These are phyloP conservation scores for Chlorocebus sabaeus DNA, from an alignment of 2,113 vertebrate genomes.

Conservation along the genomic window DNA sequence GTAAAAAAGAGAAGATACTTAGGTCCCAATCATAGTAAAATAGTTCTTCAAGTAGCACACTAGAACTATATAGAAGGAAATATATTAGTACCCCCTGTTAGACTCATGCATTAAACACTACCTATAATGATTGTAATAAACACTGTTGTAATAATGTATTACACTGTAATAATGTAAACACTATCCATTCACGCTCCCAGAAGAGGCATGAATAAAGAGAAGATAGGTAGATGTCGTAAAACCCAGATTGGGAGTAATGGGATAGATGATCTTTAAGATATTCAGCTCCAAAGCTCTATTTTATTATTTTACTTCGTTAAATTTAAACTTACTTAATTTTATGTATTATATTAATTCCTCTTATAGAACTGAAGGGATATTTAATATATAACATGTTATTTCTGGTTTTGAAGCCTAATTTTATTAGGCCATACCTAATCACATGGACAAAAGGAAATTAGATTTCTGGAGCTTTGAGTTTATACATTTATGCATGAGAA, in stretches of 20 bases:
- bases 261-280: background rate
- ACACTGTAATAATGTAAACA: background rate
- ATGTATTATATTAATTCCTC: background rate
- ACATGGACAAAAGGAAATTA: background rate
- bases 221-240: background rate
- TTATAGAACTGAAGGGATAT: background rate
- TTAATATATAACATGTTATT: background rate
- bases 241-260: background rate
- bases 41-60: background rate
- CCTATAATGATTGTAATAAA: background rate
- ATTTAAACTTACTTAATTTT: background rate
- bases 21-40: background rate
- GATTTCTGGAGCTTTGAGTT: background rate
- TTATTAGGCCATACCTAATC: background rate
- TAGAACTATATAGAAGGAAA: background rate
- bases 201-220: background rate
- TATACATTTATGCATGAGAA: background rate
- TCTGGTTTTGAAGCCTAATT: background rate
- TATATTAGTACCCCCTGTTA: background rate
- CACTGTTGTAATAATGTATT: background rate
- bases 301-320: background rate
- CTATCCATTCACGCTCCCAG: background rate
- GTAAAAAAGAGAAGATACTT: background rate
- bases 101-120: background rate
- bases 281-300: background rate